Evolutionary conservation across 1,140 invertebrate genomes (phyloP).

Genomic region (Fopius arisanus): DNA sequence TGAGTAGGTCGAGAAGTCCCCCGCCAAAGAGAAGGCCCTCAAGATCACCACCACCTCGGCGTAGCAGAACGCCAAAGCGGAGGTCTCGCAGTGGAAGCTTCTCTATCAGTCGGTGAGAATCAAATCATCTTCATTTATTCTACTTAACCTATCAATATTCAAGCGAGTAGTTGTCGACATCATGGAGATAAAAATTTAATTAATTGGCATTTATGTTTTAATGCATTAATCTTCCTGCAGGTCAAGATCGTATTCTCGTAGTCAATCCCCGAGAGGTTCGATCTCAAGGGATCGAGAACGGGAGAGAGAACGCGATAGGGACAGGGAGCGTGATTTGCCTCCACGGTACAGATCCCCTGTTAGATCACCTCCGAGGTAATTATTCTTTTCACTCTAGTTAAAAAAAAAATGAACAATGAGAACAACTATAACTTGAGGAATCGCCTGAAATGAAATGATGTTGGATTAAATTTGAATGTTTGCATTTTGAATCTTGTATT

Average conservation of each 20-base stretch:
- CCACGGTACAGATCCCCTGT: slow-evolving; percentile 64
- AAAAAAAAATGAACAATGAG: too few species aligned
- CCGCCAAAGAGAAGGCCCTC: slow-evolving; percentile 53
- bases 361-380: slow-evolving; percentile 65
- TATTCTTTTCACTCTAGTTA: neutral
- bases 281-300: slow-evolving; percentile 54
- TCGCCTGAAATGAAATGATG: too few species aligned
- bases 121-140: neutral
- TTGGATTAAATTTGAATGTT: too few species aligned
- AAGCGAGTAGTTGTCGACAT: neutral
- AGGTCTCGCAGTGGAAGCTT: slow-evolving; percentile 62
- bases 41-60: slow-evolving; percentile 57
- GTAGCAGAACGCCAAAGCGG: slow-evolving; percentile 62
- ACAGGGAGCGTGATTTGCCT: slow-evolving; percentile 44
- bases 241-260: slow-evolving; percentile 62
- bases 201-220: too few species aligned
- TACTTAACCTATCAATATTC: neutral
- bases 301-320: slow-evolving; percentile 38
- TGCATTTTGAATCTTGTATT: too few species aligned
- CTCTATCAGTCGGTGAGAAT: slow-evolving; percentile 66
- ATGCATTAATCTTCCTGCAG: slow-evolving; percentile 36
- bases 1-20: slow-evolving; percentile 59
- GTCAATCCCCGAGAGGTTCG: slow-evolving; percentile 58
- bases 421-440: too few species aligned
- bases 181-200: too few species aligned